Percentiles rank a stretch among this genome's conserved stretches.
These are phyloP conservation scores for Dicerorhinus sumatrensis DNA, from an alignment of 2,113 vertebrate species.

Conservation along the genomic window DNA sequence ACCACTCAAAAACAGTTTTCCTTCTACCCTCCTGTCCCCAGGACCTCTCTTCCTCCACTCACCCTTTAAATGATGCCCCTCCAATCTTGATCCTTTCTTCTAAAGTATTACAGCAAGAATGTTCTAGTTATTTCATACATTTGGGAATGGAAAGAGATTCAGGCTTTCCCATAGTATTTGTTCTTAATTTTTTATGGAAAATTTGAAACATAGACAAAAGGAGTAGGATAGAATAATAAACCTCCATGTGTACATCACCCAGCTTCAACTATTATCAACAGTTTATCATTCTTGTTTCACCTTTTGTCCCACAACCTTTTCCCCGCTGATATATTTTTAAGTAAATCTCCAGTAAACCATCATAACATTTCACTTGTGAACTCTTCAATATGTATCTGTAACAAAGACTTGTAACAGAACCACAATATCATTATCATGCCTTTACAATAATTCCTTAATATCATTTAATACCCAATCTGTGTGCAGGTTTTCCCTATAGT, in stretches of 20 bases:
- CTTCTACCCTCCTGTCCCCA: neutral
- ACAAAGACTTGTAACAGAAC: slow-evolving; percentile 16
- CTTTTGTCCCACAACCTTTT: neutral
- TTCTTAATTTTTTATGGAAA: slow-evolving; percentile 42
- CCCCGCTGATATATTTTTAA: neutral
- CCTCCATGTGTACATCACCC: neutral
- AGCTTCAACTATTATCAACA: neutral
- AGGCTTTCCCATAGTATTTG: neutral
- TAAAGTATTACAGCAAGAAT: slow-evolving; percentile 20
- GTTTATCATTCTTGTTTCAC: slow-evolving; percentile 24
- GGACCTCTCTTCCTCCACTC: neutral
- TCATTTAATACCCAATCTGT: slow-evolving; percentile 10
- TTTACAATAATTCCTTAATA: slow-evolving; percentile 49
- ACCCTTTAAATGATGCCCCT: slow-evolving; percentile 18
- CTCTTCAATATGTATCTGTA: neutral
- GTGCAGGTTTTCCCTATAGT: slow-evolving; percentile 22
- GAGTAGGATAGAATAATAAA: slow-evolving; percentile 10
- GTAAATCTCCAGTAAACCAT: slow-evolving; percentile 18
- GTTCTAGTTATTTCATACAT: slow-evolving; percentile 27
- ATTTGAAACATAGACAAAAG: neutral
- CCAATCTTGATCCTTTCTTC: neutral
- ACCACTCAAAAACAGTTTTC: slow-evolving; percentile 41
- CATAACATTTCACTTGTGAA: neutral
- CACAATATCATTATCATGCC: neutral
- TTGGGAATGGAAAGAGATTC: slow-evolving; percentile 7